Evolutionary conservation across 2,113 vertebrate species (phyloP), one percentile per base, ranked within the genome.

Genomic region (Limnothrissa miodon): DNA sequence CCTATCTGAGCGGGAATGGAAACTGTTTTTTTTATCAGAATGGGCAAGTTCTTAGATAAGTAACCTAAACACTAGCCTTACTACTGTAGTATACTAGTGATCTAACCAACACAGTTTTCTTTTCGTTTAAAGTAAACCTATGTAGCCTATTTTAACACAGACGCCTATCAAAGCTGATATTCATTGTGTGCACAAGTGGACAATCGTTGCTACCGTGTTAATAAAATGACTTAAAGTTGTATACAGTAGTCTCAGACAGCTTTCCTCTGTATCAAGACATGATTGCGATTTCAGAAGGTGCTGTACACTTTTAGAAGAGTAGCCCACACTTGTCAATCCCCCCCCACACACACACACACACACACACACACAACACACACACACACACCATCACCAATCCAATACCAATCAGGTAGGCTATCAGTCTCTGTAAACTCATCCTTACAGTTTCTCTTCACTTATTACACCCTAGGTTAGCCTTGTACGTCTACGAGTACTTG

Each of bases 401-500:
- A 21, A 21, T 0, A 7, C 8, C 23, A 29, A 62, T n/a, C 66
- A 74, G 66, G 66, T 74, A 33, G 6, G 42, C 42, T 62, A 62
- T 36, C 33, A 17, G 29, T 15, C 66, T 70, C 29, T 74, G 51
- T 56, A 36, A 74, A 74, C 29, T 74, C 66, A 74, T 74, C 15
- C 29, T 15, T 74, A 17, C 25, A 3, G 29, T 39, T 74, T 74
- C 25, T 74, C 62, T 33, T 29, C 62, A 70, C 62, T 33, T 29
- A 17, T 80, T 1, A 81, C n/a, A n/a, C n/a, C 81, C 45, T 91
- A 99, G 97, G 94, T 92, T 99, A 93, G 98, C 98, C 48, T 92
- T 99, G 62, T 99, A 99, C 25, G 98, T 98, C 82, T 99, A 99
- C 84, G 98, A 99, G 92, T 99, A 99, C 94, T 95, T 99, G 92